phyloP scores from a whole-genome alignment of 2,888 invertebrate species.

The Nipponacmea schrenckii region DNA sequence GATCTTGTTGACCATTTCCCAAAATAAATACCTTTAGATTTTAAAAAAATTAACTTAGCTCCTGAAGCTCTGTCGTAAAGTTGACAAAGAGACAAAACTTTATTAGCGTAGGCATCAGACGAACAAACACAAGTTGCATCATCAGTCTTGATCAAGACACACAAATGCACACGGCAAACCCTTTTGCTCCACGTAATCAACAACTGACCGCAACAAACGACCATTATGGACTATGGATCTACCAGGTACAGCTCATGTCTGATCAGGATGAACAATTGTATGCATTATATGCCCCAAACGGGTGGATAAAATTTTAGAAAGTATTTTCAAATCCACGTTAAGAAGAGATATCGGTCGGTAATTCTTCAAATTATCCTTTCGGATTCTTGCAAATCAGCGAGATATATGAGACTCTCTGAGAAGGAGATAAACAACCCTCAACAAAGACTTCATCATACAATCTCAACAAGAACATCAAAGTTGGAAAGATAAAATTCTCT shows the following conservation, averaged over 20 bases:
- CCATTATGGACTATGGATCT: conserved; percentile 39
- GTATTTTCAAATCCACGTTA: conserved; percentile 38
- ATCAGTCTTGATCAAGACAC: conserved; percentile 19
- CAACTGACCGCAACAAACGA: conserved; percentile 34
- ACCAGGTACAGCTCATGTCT: conserved; percentile 38
- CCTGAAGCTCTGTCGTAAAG: no score
- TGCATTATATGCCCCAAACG: conserved; percentile 28
- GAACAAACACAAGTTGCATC: conserved; percentile 19
- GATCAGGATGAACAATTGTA: conserved; percentile 30
- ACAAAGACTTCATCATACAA: conserved; percentile 21
- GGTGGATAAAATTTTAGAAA: conserved; percentile 33
- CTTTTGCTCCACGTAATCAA: conserved; percentile 36
- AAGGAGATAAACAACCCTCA: conserved; percentile 16
- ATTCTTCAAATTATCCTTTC: conserved; percentile 29
- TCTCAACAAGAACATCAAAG: conserved; percentile 24
- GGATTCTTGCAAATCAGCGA: conserved; percentile 39
- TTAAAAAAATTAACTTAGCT: no score
- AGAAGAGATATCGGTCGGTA: conserved; percentile 40
- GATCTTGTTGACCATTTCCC: no score
- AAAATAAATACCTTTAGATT: no score
- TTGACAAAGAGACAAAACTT: neutral
- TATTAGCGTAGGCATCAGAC: conserved; percentile 1
- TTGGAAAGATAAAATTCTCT: conserved; percentile 33
- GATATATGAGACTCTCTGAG: conserved; percentile 22
- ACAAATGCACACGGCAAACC: conserved; percentile 33